Evolutionary conservation across 2,113 vertebrate genomes (phyloP), one percentile per base, ranked within the genome.

Genomic region (Hypomesus transpacificus): DNA sequence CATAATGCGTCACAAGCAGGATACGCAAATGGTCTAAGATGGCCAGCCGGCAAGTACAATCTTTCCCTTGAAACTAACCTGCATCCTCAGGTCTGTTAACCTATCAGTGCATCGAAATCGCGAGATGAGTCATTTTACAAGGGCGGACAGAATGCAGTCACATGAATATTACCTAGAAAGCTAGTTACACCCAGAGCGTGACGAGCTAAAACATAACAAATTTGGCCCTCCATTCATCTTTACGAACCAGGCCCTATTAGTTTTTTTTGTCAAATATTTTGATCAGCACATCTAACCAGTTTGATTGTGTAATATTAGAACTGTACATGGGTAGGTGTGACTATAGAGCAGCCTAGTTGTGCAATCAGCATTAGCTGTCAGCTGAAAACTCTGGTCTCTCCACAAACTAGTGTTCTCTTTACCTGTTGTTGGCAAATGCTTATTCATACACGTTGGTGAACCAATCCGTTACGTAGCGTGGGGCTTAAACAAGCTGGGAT

Each of bases 111-210:
- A 46, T 80, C n/a, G 68, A 5, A 71, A 74, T 77, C 60, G 70
- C 70, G 66, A 78, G 50, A 52, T 26, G 70, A 70, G 39, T 46
- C 39, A 46, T 46, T 8, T 46, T 34, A 34, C 2, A 26, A 26
- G 31, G 31, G 31, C 31, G 6, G 4, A 34, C 31, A 34, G 31
- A 7, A 46, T 46, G 2, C 39, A 46, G 6, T 11, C 39, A 46
- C 39, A 46, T 4, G 4, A 34, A 46, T 46, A 11, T 11, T 8
- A 46, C 52, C 74, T 73, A 75, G 61, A 71, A 64, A 71, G 31
- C 54, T 17, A 13, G 39, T 64, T 88, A 79, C 0, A 86, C 88
- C 72, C 56, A 85, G 87, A 87, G 80, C 88, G 86, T 89, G 88
- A 34, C 31, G 3, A 34, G 1, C 31, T 34, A 34, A 4, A 34